A percentile compares a stretch with the other conserved stretches of the same genome.
phyloP scores from a whole-genome alignment of 2,888 invertebrate genomes.

The Phyto melanocephala region DNA sequence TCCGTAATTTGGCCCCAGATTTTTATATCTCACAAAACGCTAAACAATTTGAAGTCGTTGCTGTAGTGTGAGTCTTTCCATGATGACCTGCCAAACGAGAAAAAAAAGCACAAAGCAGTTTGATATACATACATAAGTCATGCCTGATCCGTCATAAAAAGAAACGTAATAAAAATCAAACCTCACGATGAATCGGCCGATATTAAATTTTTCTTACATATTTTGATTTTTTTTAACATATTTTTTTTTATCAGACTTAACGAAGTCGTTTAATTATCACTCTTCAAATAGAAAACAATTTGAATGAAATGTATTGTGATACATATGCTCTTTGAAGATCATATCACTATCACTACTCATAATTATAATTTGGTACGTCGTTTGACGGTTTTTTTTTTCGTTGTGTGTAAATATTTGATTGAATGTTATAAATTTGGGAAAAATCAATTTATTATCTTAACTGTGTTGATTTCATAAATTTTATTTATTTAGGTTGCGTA shows the following conservation, averaged over 20 bases:
- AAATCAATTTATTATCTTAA: background rate
- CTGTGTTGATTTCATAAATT: constrained; percentile 1
- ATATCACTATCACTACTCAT: background rate
- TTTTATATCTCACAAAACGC: too few species aligned
- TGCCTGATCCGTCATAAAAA: too few species aligned
- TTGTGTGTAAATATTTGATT: constrained; percentile 17
- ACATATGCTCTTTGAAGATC: constrained; percentile 7
- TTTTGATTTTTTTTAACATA: background rate
- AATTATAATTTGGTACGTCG: constrained; percentile 16
- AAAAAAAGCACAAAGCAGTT: too few species aligned
- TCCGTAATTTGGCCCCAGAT: too few species aligned
- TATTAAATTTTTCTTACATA: too few species aligned
- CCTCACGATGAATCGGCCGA: too few species aligned
- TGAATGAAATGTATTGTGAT: background rate
- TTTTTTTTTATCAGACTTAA: constrained; percentile 6
- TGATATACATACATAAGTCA: too few species aligned
- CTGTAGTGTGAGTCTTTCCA: too few species aligned
- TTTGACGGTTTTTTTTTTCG: background rate
- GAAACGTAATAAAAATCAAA: too few species aligned
- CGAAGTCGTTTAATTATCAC: constrained; percentile 35
- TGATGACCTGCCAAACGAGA: too few species aligned
- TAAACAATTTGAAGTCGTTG: too few species aligned
- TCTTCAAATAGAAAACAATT: background rate
- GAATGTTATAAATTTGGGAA: constrained; percentile 3
- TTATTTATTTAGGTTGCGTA: constrained; percentile 1